These are phyloP conservation scores for Melanerpes formicivorus DNA, from an alignment of 2,113 vertebrate genomes.

Conservation along the genomic window DNA sequence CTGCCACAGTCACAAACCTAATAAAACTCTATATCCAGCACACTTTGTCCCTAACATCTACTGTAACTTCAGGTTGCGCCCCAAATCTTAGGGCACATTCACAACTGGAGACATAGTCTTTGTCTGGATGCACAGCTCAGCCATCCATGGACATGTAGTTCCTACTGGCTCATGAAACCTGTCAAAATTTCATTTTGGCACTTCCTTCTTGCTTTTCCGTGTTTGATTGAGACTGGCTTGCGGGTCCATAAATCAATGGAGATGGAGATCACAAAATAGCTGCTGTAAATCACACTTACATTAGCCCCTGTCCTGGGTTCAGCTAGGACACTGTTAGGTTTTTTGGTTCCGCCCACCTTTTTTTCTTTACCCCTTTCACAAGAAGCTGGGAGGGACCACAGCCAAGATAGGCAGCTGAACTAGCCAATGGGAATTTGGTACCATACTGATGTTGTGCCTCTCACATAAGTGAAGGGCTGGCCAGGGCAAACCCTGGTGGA, in stretches of 20 bases:
- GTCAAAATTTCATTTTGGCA: background rate
- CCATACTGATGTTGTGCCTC: too few relatives aligned
- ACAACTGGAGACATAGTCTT: background rate
- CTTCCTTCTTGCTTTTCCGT: background rate
- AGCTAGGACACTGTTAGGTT: too few relatives aligned
- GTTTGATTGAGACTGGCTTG: background rate
- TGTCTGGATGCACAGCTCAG: background rate
- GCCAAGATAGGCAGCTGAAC: too few relatives aligned
- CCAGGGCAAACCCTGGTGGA: too few relatives aligned
- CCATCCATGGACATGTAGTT: background rate
- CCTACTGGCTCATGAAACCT: background rate
- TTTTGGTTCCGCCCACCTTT: too few relatives aligned
- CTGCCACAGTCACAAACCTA: background rate
- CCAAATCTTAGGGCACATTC: background rate
- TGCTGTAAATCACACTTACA: background rate
- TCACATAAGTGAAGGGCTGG: too few relatives aligned
- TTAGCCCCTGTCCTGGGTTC: background rate
- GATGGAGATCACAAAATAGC: background rate
- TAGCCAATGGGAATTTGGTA: too few relatives aligned
- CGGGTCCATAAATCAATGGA: background rate
- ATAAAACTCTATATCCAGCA: background rate
- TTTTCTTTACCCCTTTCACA: too few relatives aligned
- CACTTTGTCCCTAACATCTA: background rate
- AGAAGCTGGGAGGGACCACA: too few relatives aligned
- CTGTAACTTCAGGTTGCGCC: background rate